Conservation (phyloP, 2,888 invertebrate species). For the Hemistola chrysoprasaria region DNA sequence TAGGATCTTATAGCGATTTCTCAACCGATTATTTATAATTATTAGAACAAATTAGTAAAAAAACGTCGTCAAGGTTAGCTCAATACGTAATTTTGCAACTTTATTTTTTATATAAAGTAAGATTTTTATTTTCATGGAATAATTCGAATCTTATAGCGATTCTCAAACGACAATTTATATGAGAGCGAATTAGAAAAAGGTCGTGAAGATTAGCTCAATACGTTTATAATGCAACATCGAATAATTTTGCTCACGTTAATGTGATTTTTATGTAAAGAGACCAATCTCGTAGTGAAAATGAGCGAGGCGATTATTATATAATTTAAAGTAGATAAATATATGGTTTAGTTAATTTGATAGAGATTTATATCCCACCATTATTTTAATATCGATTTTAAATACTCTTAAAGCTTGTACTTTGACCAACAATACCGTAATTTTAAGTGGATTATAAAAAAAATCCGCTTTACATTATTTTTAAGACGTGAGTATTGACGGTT, state of each 20-base stretch:
- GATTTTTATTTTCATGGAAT: too few relatives aligned
- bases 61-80: neutral
- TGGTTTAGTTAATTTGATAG: slow-evolving; percentile 1
- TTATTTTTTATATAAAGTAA: too few relatives aligned
- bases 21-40: slow-evolving; percentile 1
- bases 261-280: slow-evolving; percentile 13
- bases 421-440: too few relatives aligned
- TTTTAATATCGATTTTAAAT: slow-evolving; percentile 2
- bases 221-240: slow-evolving; percentile 20
- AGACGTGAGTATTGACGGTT: too few relatives aligned
- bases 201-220: neutral
- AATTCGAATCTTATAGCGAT: too few relatives aligned
- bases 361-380: slow-evolving; percentile 13
- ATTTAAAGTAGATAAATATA: neutral
- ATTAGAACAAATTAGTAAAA: slow-evolving; percentile 11
- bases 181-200: too few relatives aligned
- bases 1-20: too few relatives aligned
- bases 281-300: slow-evolving; percentile 2
- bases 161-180: too few relatives aligned
- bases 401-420: too few relatives aligned
- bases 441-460: neutral
- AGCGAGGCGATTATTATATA: too few relatives aligned
- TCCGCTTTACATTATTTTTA: neutral
- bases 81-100: too few relatives aligned
- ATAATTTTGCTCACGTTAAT: slow-evolving; percentile 20